These are phyloP conservation scores for Papilio aristodemus DNA, from an alignment of 1,140 invertebrate species.

Conservation along the genomic window DNA sequence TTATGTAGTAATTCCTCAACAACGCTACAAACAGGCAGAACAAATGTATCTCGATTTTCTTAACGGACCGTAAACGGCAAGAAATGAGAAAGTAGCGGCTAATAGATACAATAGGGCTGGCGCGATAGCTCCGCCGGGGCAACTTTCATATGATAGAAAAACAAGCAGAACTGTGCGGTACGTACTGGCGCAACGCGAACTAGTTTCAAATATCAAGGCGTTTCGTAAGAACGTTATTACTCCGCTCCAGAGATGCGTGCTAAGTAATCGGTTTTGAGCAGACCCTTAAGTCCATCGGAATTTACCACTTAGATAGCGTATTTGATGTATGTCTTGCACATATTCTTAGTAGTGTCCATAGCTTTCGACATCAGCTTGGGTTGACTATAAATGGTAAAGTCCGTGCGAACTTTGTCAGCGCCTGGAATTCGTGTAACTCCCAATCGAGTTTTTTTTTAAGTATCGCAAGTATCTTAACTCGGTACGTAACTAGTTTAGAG, in stretches of 20 bases:
- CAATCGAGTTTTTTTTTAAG: slow-evolving; percentile 17
- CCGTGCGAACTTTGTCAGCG: slow-evolving; percentile 65
- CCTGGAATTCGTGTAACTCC: slow-evolving; percentile 57
- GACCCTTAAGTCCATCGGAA: slow-evolving; percentile 55
- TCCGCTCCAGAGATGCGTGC: slow-evolving; percentile 52
- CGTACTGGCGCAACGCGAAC: slow-evolving; percentile 47
- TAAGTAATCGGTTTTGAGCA: slow-evolving; percentile 52
- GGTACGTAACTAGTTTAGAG: slow-evolving; percentile 49
- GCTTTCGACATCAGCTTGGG: slow-evolving; percentile 64
- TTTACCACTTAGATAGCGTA: slow-evolving; percentile 49
- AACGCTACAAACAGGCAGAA: slow-evolving; percentile 48
- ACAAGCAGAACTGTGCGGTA: slow-evolving; percentile 60
- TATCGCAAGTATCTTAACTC: slow-evolving; percentile 34
- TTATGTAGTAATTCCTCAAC: slow-evolving; percentile 50
- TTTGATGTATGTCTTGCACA: slow-evolving; percentile 48
- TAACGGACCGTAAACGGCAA: slow-evolving; percentile 70
- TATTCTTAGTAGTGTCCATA: slow-evolving; percentile 53
- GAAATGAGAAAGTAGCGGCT: slow-evolving; percentile 76
- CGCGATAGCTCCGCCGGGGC: slow-evolving; percentile 61
- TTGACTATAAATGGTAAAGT: slow-evolving; percentile 63
- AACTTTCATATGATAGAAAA: slow-evolving; percentile 74
- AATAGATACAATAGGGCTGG: slow-evolving; percentile 79
- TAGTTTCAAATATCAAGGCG: slow-evolving; percentile 56
- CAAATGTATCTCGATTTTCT: slow-evolving; percentile 74
- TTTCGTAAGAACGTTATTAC: slow-evolving; percentile 73